phyloP scores from a whole-genome alignment of 2,113 vertebrate genomes.

The Heterochromis multidens region DNA sequence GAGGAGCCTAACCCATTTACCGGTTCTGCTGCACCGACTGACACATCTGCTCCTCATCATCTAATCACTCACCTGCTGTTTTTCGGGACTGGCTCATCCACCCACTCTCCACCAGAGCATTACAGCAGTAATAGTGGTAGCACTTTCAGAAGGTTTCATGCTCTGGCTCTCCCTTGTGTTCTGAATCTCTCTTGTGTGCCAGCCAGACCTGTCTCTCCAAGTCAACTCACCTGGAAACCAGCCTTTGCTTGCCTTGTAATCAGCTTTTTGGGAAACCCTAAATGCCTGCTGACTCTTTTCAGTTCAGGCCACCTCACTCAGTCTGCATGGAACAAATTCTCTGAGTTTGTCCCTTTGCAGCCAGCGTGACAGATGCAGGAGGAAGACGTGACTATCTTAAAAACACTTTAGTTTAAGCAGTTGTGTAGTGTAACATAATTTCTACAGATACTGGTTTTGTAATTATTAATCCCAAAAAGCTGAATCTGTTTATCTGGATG shows the following conservation, averaged over 20 bases:
- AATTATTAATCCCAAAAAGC: neutral
- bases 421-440: neutral
- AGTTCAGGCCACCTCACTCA: neutral
- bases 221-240: neutral
- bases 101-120: neutral
- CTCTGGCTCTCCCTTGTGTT: neutral
- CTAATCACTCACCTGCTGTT: neutral
- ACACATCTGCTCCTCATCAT: neutral
- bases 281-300: rapidly evolving
- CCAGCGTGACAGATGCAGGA: too few relatives aligned
- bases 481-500: too few relatives aligned
- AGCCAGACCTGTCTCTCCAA: neutral
- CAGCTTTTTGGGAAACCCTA: neutral
- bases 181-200: neutral
- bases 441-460: neutral
- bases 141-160: neutral
- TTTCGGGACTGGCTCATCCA: neutral
- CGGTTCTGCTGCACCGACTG: neutral
- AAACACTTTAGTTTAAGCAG: neutral
- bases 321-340: neutral
- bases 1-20: neutral
- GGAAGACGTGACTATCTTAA: neutral
- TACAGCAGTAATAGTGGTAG: neutral
- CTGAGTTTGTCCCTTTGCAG: neutral
- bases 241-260: neutral